Base-by-base conservation (phyloP, 2,888 invertebrate species). In the Ormyrus nitidulus region DNA sequence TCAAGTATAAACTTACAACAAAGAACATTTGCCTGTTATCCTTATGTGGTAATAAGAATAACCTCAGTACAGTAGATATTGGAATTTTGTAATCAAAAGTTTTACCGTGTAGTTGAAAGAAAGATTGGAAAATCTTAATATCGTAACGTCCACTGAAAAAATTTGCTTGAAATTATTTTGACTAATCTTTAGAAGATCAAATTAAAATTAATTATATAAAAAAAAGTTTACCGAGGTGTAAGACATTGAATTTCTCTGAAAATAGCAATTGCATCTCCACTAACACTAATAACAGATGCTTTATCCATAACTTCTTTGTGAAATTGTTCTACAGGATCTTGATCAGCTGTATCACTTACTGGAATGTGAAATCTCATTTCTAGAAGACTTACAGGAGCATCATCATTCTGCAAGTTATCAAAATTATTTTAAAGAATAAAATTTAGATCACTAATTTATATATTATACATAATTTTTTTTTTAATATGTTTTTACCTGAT, bases 41-140 rank as follows among this genome's bases (percentile, higher is more conserved):
- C 89, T 98, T 98, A 90, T 99, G 99, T 0, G 99, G 99, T 72
- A 99, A 91, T 53, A 99, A 92, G 89, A 99, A 99, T 13, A 99
- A 91, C 7, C 99, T 94, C 13, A 99, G 92, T 5, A 99, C 98
- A 0, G 99, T 98, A 0, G 97, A 97, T 94, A 98, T 97, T 0
- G 99, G 99, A 85, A 99, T 99, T 92, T 99, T 99, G 92, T 99
- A 99, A 92, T 99, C 99, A 89, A 99, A 99, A 0, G 99, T 99
- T 93, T 99, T 99, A 87, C 98, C 98, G 88, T 98, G 98, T 80
- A 98, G 93, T 91, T 98, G 97, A 86, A 98, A 95, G 90, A 97
- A 97, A 0, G 96, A 93, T 71, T 96, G 96, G 91, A 97, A 98
- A 80, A 98, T 95, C 91, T 98, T 98, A 91, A 98, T 97, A 90